Evolutionary conservation across 1,140 invertebrate genomes (phyloP), one percentile per base, ranked within the genome.

Genomic region (Arion vulgaris): DNA sequence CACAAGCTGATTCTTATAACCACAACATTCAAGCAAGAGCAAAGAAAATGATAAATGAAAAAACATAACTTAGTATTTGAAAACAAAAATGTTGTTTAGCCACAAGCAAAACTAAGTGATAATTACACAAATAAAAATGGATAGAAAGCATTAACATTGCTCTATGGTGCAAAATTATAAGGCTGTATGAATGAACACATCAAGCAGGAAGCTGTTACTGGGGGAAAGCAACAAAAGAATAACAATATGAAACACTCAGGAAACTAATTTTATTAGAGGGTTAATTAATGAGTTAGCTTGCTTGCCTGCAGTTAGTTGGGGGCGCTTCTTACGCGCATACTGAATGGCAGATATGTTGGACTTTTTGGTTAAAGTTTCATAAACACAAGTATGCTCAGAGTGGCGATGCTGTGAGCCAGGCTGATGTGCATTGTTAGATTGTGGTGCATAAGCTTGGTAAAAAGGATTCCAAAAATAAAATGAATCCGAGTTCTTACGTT

Each of bases 301-400:
- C 89, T 90, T 90, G 89, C 89, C 89, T 90, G 87, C 86, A 68
- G 88, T 89, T 83, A 90, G 87, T 86, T 89, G 87, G 81, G 85
- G 87, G 81, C 88, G 86, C 53, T 87, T 86, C 86, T 88, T 88
- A 86, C 88, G 85, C 81, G 86, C 86, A 81, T 87, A 90, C 86
- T 91, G 89, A 76, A 81, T 78, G 62, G 87, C 83, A 66, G 89
- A 89, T 83, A 91, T 86, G 86, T 91, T 91, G 85, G 89, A 90
- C 87, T 87, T 88, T 87, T 91, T 91, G 82, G 89, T 88, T 83
- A 91, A 82, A 75, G 90, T 91, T 86, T 91, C 89, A 87, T 90
- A 91, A 74, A 91, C 86, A 81, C 90, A 91, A 85, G 87, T 89
- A 84, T 91, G 90, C n/a, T 84, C 83, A 51, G 78, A 77, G 80